These are phyloP conservation scores for Fundulus diaphanus DNA, from an alignment of 2,797 vertebrate species.

Conservation along the genomic window DNA sequence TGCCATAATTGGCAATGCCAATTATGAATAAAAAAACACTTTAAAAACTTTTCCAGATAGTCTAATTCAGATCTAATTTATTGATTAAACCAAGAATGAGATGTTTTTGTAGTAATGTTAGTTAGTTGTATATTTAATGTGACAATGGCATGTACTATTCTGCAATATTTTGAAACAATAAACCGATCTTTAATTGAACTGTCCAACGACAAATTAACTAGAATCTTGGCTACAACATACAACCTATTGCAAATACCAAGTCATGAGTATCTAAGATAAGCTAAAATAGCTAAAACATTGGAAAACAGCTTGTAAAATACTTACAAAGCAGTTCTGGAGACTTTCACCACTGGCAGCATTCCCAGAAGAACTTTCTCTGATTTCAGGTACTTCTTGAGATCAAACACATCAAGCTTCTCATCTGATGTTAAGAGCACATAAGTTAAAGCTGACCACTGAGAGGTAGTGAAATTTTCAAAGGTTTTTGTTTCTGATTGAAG, in stretches of 20 bases:
- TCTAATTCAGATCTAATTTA: too few species aligned
- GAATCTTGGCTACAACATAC: not conserved
- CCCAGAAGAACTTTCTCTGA: slow-evolving; percentile 59
- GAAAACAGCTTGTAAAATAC: slow-evolving; percentile 9
- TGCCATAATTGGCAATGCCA: too few species aligned
- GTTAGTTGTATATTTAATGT: too few species aligned
- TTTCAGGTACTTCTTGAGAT: slow-evolving; percentile 55
- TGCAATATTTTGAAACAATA: not conserved
- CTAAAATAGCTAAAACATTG: not conserved
- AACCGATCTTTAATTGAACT: not conserved
- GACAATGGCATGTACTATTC: not conserved
- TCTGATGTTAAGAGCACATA: slow-evolving; percentile 58
- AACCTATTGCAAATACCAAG: not conserved
- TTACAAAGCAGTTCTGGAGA: slow-evolving; percentile 49
- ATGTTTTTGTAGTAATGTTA: too few species aligned
- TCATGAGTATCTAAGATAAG: not conserved
- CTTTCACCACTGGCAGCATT: slow-evolving; percentile 61
- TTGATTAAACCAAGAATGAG: too few species aligned
- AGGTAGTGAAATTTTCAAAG: slow-evolving; percentile 30
- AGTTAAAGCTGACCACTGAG: slow-evolving; percentile 57
- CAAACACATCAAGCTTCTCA: slow-evolving; percentile 45
- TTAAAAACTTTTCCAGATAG: too few species aligned
- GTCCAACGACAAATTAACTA: not conserved
- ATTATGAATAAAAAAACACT: too few species aligned
- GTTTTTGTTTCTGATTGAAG: slow-evolving; percentile 7